A percentile compares a stretch with the other conserved stretches of the same genome.
phyloP scores from a whole-genome alignment of 2,888 invertebrate genomes.

The Rhopalosiphum nymphaeae region DNA sequence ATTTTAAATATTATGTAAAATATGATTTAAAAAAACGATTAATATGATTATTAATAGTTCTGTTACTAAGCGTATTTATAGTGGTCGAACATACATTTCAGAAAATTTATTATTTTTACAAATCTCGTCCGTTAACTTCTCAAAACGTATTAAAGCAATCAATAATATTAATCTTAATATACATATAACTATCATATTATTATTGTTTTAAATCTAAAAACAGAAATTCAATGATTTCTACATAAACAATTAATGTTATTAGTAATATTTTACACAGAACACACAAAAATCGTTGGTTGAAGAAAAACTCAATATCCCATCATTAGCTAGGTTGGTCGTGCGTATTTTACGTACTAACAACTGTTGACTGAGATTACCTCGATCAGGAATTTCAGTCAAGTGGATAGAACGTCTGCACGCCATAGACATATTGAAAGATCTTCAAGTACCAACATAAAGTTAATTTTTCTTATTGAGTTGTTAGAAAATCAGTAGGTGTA shows the following conservation, averaged over 20 bases:
- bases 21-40: not conserved
- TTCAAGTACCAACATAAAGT: not conserved
- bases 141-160: not conserved
- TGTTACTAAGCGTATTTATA: not conserved
- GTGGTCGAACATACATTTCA: not conserved
- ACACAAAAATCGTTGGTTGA: not conserved
- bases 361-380: not conserved
- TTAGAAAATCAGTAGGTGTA: not conserved
- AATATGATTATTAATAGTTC: not conserved
- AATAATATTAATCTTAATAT: not conserved
- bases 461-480: not conserved
- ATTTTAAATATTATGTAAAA: not conserved
- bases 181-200: not conserved
- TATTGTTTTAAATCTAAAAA: not conserved
- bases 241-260: not conserved
- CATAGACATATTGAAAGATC: not conserved
- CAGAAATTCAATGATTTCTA: not conserved
- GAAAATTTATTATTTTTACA: not conserved
- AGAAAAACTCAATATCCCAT: not conserved
- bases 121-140: not conserved
- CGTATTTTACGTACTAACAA: not conserved
- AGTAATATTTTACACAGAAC: not conserved
- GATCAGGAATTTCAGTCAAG: not conserved
- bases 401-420: not conserved
- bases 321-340: not conserved